Conservation (phyloP, 1,140 invertebrate genomes). For the Pentalonia nigronervosa region DNA sequence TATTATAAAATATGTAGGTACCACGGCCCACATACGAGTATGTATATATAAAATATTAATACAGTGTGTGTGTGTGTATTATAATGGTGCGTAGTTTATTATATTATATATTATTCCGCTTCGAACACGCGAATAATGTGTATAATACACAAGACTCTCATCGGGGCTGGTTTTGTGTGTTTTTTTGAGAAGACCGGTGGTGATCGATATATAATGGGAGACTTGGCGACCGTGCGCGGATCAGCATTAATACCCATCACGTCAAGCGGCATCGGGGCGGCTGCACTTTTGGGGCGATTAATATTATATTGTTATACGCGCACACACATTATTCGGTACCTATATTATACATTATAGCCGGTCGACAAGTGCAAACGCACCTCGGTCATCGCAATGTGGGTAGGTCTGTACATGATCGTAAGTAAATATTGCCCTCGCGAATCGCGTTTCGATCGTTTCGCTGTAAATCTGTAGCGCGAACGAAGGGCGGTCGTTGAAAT, state of each 20-base stretch:
- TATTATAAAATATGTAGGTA: neutral
- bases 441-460: neutral
- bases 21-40: neutral
- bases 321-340: neutral
- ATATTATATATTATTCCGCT: conserved; percentile 6
- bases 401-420: neutral
- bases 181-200: conserved; percentile 45
- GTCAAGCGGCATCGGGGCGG: neutral
- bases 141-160: neutral
- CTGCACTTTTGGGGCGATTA: neutral
- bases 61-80: neutral
- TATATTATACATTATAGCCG: neutral
- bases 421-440: conserved; percentile 17
- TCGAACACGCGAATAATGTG: neutral
- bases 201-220: neutral
- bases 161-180: conserved; percentile 44
- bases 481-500: neutral
- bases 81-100: neutral
- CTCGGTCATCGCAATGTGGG: neutral
- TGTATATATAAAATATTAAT: neutral
- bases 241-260: neutral
- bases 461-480: neutral
- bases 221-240: neutral
- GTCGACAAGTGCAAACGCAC: neutral
- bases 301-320: neutral